Conservation (phyloP, 2,113 vertebrate genomes). For the Piaya cayana region DNA sequence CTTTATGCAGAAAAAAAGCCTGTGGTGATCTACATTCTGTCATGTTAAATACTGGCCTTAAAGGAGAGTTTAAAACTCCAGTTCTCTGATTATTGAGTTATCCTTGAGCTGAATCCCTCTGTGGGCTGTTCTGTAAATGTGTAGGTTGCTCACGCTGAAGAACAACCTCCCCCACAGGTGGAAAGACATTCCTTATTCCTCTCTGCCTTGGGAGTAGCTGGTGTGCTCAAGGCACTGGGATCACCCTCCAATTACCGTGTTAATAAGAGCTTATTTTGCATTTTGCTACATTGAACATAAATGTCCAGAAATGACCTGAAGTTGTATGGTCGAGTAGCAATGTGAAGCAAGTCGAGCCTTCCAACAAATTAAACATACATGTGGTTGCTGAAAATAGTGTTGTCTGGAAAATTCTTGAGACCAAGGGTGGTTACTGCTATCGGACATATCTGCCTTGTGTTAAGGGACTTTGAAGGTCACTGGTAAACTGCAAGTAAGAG, state of each 20-base stretch:
- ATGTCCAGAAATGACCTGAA: neutral
- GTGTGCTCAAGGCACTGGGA: neutral
- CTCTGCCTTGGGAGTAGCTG: conserved; percentile 5
- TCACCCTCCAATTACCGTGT: neutral
- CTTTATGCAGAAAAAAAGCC: neutral
- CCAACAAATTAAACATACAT: neutral
- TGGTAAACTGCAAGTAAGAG: neutral
- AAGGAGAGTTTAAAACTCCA: neutral
- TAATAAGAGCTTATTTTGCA: conserved; percentile 44
- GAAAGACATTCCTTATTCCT: neutral
- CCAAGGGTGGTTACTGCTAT: neutral
- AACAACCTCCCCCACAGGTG: neutral
- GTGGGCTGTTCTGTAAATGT: neutral
- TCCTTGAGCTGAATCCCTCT: neutral
- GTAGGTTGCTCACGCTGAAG: neutral
- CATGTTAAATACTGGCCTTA: neutral
- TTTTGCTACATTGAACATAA: conserved; percentile 11
- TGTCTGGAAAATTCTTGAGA: neutral
- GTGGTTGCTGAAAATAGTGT: conserved; percentile 8
- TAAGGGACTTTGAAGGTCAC: conserved; percentile 2
- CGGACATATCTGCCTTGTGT: neutral
- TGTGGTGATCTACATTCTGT: neutral
- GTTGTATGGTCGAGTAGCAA: neutral
- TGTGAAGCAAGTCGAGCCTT: neutral
- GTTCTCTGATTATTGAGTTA: neutral